Evolutionary conservation across 2,888 invertebrate genomes (phyloP), one percentile per base, ranked within the genome.

Genomic region (Caenorhabditis sp.): DNA sequence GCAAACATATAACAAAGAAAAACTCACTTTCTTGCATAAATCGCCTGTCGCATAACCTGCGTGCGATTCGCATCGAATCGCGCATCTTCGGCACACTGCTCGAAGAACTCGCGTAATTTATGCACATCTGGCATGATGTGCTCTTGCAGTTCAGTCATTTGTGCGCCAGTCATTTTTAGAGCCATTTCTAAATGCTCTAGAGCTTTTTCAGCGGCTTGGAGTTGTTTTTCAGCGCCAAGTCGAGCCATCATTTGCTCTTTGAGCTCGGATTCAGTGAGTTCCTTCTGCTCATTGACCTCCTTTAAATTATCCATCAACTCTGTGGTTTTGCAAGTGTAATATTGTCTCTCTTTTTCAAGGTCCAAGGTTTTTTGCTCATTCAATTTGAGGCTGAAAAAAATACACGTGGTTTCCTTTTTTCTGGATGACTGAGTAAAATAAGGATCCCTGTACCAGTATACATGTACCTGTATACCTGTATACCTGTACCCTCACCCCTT

Each of bases 91-190:
- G 89, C 89, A n/a, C 89, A 84, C 62, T 88, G 88, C 69, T 90
- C 90, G 86, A 90, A 90, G 83, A 89, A 90, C 67, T 85, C 90
- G 88, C 89, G 89, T n/a, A 90, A 84, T 76, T 88, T 88, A 70
- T 87, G 88, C 17, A 90, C 90, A 83, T 89, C 89, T 14, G 88
- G 88, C 76, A 89, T 87, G 85, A 90, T 89, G 70, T 89, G 88
- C 76, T 89, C 88, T 60, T 88, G 88, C 5, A 88, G 85, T 25
- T 87, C 87, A 25, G 82, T 83, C 78, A 85, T 83, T 58, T 85
- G 84, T 1, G 83, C 83, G 5, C 83, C 83, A 20, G 88, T 85
- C 69, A 88, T 85, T 38, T 88, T 85, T 54, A 89, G 86, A 0
- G 88, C 89, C 70, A 83, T 82, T 58, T 89, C 89, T 52, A 90